Conservation (phyloP, 2,888 invertebrate species). For the Andrena flavipes region DNA sequence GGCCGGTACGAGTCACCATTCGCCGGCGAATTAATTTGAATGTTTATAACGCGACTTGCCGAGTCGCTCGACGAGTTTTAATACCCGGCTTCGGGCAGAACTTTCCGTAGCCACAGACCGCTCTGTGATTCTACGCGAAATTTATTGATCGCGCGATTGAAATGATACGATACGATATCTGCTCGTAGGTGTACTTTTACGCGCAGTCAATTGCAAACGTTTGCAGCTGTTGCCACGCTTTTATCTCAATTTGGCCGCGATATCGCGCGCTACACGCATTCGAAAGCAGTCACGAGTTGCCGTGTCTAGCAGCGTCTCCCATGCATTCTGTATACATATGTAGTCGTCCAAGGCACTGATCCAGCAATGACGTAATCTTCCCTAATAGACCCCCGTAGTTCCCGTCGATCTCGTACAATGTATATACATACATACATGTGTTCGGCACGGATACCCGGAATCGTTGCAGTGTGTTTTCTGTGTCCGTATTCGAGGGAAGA, state of each 20-base stretch:
- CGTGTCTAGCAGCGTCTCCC: neutral
- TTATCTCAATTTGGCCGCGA: neutral
- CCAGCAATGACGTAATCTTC: slow-evolving; percentile 67
- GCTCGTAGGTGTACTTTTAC: no score
- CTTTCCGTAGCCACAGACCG: neutral
- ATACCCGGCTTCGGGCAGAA: neutral
- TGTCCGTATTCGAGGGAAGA: slow-evolving; percentile 27
- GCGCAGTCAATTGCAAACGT: neutral
- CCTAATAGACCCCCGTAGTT: slow-evolving; percentile 54
- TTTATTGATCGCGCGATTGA: neutral
- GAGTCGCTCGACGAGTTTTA: neutral
- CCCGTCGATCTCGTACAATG: slow-evolving; percentile 46
- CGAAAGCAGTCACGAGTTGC: neutral
- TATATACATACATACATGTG: slow-evolving; percentile 2
- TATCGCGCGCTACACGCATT: neutral
- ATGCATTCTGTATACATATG: neutral
- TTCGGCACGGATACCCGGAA: slow-evolving; percentile 19
- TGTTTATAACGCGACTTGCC: neutral
- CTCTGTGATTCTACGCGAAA: neutral
- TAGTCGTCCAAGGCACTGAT: slow-evolving; percentile 46
- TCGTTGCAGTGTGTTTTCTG: neutral
- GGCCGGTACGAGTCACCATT: neutral
- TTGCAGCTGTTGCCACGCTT: neutral
- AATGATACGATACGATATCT: neutral
- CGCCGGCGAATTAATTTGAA: slow-evolving; percentile 2